Percentiles rank a stretch among this genome's conserved stretches.
phyloP scores from a whole-genome alignment of 1,140 invertebrate species.

The Drosophila arizonae region DNA sequence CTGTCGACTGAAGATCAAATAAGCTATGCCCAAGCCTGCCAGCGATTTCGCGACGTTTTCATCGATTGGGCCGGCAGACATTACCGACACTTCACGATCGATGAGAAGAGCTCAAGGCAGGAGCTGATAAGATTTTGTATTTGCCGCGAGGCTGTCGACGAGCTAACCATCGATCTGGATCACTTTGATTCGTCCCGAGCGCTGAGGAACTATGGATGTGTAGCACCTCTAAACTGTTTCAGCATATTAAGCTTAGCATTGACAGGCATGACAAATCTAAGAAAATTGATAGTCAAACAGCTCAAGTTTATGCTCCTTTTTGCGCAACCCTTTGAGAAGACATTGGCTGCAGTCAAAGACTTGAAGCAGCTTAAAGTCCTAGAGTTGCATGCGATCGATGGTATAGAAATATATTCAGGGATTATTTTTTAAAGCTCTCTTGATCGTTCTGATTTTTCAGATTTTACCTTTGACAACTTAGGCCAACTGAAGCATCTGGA shows the following conservation, averaged over 20 bases:
- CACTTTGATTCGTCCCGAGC: conserved; percentile 27
- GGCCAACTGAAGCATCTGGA: conserved; percentile 27
- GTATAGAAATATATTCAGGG: conserved; percentile 19
- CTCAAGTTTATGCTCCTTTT: neutral
- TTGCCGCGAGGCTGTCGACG: conserved; percentile 43
- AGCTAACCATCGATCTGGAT: conserved; percentile 46
- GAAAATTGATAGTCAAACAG: conserved; percentile 37
- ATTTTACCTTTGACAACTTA: conserved; percentile 34
- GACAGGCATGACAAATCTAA: conserved; percentile 37
- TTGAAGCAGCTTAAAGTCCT: conserved; percentile 31
- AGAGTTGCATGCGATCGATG: conserved; percentile 32
- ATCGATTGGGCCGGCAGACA: neutral
- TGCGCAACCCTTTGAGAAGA: conserved; percentile 43
- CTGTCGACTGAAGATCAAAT: conserved; percentile 33
- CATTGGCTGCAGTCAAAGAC: conserved; percentile 27
- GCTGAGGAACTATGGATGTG: conserved; percentile 14
- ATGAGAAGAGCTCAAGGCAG: neutral
- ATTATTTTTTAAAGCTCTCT: neutral
- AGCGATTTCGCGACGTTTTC: conserved; percentile 54
- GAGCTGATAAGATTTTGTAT: conserved; percentile 50
- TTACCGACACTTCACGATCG: conserved; percentile 34
- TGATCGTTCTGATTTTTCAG: conserved; percentile 10
- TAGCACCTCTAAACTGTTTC: conserved; percentile 29
- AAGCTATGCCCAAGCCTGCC: conserved; percentile 48
- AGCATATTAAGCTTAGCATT: conserved; percentile 25